Conservation (phyloP, 2,888 invertebrate genomes). For the Pachymerium ferrugineum region DNA sequence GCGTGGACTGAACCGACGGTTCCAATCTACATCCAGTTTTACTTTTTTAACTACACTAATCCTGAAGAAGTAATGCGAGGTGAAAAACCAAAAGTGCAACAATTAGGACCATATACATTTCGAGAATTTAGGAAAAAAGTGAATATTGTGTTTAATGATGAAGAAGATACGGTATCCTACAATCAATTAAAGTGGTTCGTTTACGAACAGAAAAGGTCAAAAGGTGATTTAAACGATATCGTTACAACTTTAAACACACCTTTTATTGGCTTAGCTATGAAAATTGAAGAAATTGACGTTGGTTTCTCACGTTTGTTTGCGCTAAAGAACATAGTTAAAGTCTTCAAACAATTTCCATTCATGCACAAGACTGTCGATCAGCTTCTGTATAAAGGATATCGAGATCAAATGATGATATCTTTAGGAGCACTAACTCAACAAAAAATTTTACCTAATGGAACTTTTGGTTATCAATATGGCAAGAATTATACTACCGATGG, state of each 20-base stretch:
- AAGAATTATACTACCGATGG: too few relatives aligned
- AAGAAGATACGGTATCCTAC: constrained; percentile 65
- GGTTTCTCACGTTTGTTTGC: too few relatives aligned
- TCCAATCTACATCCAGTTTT: constrained; percentile 67
- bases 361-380: too few relatives aligned
- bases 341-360: too few relatives aligned
- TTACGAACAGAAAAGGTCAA: constrained; percentile 62
- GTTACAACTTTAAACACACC: constrained; percentile 68
- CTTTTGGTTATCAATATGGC: too few relatives aligned
- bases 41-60: constrained; percentile 77
- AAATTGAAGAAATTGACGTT: too few relatives aligned
- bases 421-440: too few relatives aligned
- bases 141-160: constrained; percentile 66
- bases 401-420: too few relatives aligned
- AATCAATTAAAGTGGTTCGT: constrained; percentile 62
- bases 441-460: too few relatives aligned
- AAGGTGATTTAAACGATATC: constrained; percentile 61
- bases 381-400: too few relatives aligned
- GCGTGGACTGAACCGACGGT: constrained; percentile 75
- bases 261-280: too few relatives aligned
- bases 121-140: constrained; percentile 49
- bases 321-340: too few relatives aligned
- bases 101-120: neutral
- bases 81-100: neutral
- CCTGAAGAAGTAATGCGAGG: constrained; percentile 56